Evolutionary conservation across 2,888 invertebrate genomes (phyloP), one percentile per base, ranked within the genome.

Genomic region (Cephonodes hylas): DNA sequence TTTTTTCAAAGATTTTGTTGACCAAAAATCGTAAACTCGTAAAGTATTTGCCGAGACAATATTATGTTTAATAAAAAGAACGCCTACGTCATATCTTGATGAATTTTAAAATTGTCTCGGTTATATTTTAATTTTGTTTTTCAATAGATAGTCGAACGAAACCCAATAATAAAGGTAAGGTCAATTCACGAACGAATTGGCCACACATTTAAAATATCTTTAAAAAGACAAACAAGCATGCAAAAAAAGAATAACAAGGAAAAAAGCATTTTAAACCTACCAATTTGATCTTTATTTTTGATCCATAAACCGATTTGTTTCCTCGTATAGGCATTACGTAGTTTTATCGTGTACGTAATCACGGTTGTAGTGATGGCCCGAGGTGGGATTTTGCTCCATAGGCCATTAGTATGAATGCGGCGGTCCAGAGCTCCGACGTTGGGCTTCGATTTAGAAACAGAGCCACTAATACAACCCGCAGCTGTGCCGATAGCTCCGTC

Each of bases 391-490:
- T 53, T 18, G 53, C 10, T 18, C 15, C 27, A 53, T 53, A 58
- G 61, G 65, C 72, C 63, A 72, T 73, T 74, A 72, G 70, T 67
- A 65, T 68, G 69, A 74, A 71, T 71, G 67, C 66, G 65, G 58
- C 63, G 22, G 56, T 48, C n/a, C 57, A 61, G 69, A 65, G 63
- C 58, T 25, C 23, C 10, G 6, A 4, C 15, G 42, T 23, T 8
- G 18, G 34, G 61, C 64, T 66, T 74, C 68, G 72, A 70, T 72
- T 74, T 65, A 73, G 74, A 72, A 68, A 72, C 73, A 74, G 69
- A 73, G 73, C 74, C 64, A 61, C 65, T 72, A 73, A 72, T 69
- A 63, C 73, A 62, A 42, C 48, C 56, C 23, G 46, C 66, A 70
- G 70, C 69, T 69, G 69, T 62, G 65, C 67, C 61, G 53, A 15